These are phyloP conservation scores for Bombus pascuorum DNA, from an alignment of 1,140 invertebrate species.

Conservation along the genomic window DNA sequence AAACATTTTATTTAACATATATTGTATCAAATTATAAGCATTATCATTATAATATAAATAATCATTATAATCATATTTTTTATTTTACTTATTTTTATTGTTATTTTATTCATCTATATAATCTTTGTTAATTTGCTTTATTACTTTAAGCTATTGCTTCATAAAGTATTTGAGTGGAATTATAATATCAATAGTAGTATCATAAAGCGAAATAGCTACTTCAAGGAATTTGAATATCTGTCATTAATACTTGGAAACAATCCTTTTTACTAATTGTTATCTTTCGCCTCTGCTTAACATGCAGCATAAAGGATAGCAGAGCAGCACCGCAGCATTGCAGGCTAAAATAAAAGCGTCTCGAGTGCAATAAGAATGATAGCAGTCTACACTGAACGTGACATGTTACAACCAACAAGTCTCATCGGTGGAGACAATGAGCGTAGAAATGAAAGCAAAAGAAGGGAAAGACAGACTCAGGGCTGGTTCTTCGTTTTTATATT, in stretches of 20 bases:
- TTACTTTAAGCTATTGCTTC: background rate
- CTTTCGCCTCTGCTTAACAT: constrained; percentile 81
- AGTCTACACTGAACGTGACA: constrained; percentile 56
- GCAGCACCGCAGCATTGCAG: constrained; percentile 74
- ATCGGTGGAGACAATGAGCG: constrained; percentile 62
- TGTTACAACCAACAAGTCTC: constrained; percentile 65
- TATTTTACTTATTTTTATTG: background rate
- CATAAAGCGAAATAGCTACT: constrained; percentile 55
- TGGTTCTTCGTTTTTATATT: constrained; percentile 54
- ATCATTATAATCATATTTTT: background rate
- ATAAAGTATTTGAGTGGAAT: background rate
- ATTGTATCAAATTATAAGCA: background rate
- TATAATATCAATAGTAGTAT: constrained; percentile 1
- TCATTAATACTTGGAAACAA: constrained; percentile 50
- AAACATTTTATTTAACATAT: background rate
- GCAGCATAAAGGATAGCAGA: constrained; percentile 82
- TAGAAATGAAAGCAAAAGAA: constrained; percentile 44
- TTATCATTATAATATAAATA: background rate
- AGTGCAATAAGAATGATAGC: constrained; percentile 72
- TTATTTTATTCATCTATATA: background rate
- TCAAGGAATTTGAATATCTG: constrained; percentile 40
- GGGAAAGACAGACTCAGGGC: constrained; percentile 53
- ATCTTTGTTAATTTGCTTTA: background rate
- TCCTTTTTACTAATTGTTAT: constrained; percentile 78
- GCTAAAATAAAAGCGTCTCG: constrained; percentile 71